phyloP scores from a whole-genome alignment of 2,113 vertebrate genomes.

The Eclectus roratus region DNA sequence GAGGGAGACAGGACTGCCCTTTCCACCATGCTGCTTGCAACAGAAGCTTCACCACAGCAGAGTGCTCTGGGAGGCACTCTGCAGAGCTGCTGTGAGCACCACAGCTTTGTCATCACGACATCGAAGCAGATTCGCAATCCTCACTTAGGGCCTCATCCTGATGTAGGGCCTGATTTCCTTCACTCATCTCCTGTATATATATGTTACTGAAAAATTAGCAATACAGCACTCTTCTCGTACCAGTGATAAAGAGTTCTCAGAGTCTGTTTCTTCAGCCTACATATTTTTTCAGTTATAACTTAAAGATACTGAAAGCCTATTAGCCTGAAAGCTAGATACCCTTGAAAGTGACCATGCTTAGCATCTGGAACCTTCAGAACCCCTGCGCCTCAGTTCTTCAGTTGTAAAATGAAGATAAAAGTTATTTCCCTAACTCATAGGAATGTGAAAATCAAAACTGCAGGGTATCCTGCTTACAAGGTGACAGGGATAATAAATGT shows the following conservation, averaged over 20 bases:
- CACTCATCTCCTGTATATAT: rapidly evolving
- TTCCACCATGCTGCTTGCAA: rapidly evolving
- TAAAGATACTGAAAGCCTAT: neutral
- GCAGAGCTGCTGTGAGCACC: neutral
- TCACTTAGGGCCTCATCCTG: neutral
- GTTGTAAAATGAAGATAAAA: neutral
- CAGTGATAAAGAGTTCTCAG: neutral
- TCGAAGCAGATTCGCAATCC: rapidly evolving
- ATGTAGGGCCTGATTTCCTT: neutral
- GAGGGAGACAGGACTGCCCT: neutral
- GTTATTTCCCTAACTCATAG: neutral
- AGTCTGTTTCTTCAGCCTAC: neutral
- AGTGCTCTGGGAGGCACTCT: neutral
- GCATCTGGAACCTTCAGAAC: neutral
- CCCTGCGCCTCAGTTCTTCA: neutral
- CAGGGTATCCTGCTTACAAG: neutral
- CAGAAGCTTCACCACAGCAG: neutral
- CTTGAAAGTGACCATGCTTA: neutral
- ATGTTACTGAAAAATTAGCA: neutral
- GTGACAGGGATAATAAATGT: neutral
- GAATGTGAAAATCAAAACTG: neutral
- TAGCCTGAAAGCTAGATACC: neutral
- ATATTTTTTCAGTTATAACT: neutral
- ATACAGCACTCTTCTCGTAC: neutral
- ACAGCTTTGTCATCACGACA: neutral